A percentile compares a stretch with the other conserved stretches of the same genome.
Conservation (phyloP, 2,888 invertebrate genomes). For the Stenotaenia linearis region DNA sequence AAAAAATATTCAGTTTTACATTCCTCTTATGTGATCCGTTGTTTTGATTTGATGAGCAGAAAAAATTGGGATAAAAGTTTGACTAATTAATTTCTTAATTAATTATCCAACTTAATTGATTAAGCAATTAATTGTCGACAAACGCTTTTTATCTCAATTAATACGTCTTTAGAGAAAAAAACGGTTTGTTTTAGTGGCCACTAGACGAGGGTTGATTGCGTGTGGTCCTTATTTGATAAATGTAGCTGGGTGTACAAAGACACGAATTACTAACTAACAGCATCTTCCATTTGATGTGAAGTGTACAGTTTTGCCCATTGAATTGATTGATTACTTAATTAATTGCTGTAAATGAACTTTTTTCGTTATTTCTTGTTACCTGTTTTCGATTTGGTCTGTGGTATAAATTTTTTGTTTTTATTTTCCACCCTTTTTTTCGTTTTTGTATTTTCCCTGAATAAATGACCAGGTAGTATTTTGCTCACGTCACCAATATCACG, state of each 20-base stretch:
- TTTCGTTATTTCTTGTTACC: neutral
- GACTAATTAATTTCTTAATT: neutral
- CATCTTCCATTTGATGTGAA: neutral
- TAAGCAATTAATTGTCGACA: neutral
- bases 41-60: neutral
- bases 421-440: neutral
- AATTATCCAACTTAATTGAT: neutral
- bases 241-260: neutral
- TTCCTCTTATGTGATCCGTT: neutral
- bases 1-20: neutral
- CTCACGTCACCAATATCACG: neutral
- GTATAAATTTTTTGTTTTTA: neutral
- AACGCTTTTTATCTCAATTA: neutral
- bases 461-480: neutral
- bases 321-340: neutral
- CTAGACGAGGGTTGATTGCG: neutral
- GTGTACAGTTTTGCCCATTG: neutral
- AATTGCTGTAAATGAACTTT: neutral
- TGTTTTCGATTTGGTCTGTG: neutral
- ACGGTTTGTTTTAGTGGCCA: neutral
- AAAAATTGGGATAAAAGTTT: neutral
- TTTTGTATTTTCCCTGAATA: neutral
- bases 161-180: neutral
- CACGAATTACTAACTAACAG: neutral
- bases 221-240: neutral